Evolutionary conservation across 2,113 vertebrate genomes (phyloP).

Genomic region (Osmerus mordax): DNA sequence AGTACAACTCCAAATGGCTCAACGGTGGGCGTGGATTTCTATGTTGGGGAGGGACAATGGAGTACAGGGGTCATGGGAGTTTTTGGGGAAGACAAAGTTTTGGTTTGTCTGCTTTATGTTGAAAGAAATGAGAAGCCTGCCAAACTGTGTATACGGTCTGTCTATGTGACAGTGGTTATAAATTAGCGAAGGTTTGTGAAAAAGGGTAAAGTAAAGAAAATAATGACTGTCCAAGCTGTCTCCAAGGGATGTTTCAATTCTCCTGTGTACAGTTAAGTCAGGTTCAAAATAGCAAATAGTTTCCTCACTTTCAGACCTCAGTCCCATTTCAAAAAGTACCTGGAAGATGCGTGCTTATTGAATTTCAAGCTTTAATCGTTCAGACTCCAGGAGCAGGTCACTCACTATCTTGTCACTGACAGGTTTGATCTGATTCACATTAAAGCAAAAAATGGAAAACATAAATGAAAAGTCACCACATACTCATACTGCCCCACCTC

Average conservation of each 20-base stretch:
- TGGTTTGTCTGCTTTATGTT: no score
- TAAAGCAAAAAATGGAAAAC: conserved; percentile 63
- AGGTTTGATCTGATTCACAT: conserved; percentile 67
- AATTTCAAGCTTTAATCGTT: conserved; percentile 40
- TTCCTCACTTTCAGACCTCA: conserved; percentile 30
- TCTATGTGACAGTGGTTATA: no score
- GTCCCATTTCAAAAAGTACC: conserved; percentile 26
- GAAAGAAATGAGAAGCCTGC: no score
- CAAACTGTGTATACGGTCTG: no score
- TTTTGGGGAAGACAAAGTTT: neutral
- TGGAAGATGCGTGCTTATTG: conserved; percentile 21
- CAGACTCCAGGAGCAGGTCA: conserved; percentile 41
- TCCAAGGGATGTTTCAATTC: no score
- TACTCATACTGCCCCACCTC: conserved; percentile 41
- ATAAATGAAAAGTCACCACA: conserved; percentile 59
- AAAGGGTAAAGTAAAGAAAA: no score
- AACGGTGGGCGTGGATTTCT: conserved; percentile 77
- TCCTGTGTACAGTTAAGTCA: no score
- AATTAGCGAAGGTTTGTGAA: no score
- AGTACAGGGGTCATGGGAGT: neutral
- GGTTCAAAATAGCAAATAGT: conserved; percentile 37
- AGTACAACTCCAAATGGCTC: conserved; percentile 99
- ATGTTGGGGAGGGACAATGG: neutral
- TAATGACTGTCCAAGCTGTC: no score
- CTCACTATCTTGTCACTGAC: conserved; percentile 53